Conservation (phyloP, 2,797 vertebrate species). For the Natrix natrix region DNA sequence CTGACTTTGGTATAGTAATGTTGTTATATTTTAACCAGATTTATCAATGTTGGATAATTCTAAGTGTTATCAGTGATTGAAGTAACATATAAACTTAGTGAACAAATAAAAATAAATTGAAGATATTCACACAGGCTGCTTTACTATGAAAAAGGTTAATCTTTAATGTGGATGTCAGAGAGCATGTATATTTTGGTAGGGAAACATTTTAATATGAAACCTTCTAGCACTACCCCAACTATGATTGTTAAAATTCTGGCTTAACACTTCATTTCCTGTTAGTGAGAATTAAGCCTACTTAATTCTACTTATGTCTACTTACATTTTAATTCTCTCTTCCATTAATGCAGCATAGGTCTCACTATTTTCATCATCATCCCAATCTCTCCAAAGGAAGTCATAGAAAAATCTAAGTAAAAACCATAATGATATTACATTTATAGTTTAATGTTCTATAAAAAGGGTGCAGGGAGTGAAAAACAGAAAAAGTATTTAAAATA, state of each 20-base stretch:
- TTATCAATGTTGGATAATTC: not conserved
- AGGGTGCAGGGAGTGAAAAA: not conserved
- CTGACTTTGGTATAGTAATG: not conserved
- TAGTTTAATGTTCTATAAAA: not conserved
- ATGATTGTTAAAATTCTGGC: not conserved
- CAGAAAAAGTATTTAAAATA: not conserved
- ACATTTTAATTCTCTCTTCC: constrained; percentile 75
- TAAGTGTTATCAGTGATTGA: not conserved
- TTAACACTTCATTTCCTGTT: not conserved
- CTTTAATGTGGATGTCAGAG: not conserved
- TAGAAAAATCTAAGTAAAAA: constrained; percentile 67
- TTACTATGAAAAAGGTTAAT: not conserved
- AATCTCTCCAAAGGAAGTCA: constrained; percentile 68
- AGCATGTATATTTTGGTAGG: not conserved
- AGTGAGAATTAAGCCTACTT: not conserved
- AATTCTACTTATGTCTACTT: constrained; percentile 42
- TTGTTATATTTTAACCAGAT: not conserved
- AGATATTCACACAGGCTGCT: not conserved
- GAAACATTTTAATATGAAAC: not conserved
- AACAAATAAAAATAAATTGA: not conserved
- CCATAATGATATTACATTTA: not conserved
- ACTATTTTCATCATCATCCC: constrained; percentile 68
- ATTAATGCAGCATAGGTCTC: constrained; percentile 65
- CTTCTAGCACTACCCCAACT: not conserved
- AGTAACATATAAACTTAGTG: not conserved